Evolutionary conservation across 2,797 vertebrate species (phyloP).

Genomic region (Acanthiza pusilla): DNA sequence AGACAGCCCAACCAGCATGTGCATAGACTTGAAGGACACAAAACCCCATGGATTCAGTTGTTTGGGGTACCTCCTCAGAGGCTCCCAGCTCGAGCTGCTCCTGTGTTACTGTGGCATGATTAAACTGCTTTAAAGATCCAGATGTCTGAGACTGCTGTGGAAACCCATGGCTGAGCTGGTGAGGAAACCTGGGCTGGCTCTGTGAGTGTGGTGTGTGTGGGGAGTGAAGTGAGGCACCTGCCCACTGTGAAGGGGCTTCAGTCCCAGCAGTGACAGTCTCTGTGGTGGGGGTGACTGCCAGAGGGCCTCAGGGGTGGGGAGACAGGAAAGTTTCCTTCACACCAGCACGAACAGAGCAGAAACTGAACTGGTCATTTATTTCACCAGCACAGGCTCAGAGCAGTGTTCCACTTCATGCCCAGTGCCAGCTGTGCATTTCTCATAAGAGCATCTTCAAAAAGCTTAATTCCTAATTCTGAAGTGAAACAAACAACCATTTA

Average conservation of each 20-base stretch:
- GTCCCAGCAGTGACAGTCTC: neutral
- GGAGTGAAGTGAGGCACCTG: neutral
- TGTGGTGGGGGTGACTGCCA: neutral
- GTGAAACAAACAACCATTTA: neutral
- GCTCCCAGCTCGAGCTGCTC: neutral
- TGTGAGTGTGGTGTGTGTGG: neutral
- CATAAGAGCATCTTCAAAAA: conserved; percentile 78
- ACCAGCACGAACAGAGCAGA: neutral
- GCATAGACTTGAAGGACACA: neutral
- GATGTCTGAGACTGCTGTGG: neutral
- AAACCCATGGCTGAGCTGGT: neutral
- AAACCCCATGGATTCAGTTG: neutral
- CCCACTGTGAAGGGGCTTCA: neutral
- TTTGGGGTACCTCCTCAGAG: neutral
- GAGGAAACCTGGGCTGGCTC: neutral
- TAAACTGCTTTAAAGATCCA: neutral
- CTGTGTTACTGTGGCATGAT: neutral
- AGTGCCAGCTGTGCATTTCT: neutral
- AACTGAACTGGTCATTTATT: neutral
- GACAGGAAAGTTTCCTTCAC: neutral
- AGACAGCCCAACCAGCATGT: neutral
- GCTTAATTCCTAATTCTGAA: conserved; percentile 69
- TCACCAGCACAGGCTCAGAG: neutral
- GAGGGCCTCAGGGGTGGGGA: neutral
- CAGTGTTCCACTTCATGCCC: accelerated